Evolutionary conservation across 2,888 invertebrate species (phyloP).

Genomic region (Apantesis nais): DNA sequence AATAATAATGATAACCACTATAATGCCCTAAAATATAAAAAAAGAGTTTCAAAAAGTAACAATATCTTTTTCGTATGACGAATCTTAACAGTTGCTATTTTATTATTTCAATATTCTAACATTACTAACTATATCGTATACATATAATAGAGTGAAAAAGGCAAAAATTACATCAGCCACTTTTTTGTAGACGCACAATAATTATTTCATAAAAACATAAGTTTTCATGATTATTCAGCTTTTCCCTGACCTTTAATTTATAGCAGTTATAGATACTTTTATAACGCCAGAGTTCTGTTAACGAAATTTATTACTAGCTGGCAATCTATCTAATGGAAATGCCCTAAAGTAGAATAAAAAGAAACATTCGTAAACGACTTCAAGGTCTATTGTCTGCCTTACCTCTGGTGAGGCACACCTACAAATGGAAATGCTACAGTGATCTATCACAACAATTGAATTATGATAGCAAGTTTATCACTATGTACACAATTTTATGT

Average conservation of each 20-base stretch:
- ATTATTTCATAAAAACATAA: conserved; percentile 2
- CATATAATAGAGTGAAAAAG: neutral
- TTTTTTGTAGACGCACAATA: conserved; percentile 3
- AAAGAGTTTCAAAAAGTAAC: neutral
- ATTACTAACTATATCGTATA: neutral
- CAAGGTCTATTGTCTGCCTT: neutral
- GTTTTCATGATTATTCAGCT: neutral
- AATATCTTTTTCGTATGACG: neutral
- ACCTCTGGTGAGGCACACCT: conserved; percentile 3
- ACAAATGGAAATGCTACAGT: conserved; percentile 16
- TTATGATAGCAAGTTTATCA: conserved; percentile 41
- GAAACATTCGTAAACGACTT: conserved; percentile 3
- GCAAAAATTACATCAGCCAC: neutral
- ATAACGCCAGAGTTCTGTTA: neutral
- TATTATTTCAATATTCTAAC: no score
- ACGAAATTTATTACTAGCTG: conserved; percentile 5
- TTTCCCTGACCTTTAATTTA: neutral
- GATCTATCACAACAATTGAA: conserved; percentile 9
- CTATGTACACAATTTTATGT: conserved; percentile 14
- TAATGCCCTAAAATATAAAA: conserved; percentile 23
- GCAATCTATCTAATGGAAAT: conserved; percentile 17
- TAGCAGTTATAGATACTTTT: conserved; percentile 6
- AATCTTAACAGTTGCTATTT: neutral
- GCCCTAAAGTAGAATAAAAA: neutral
- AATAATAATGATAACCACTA: conserved; percentile 46